Evolutionary conservation across 1,140 invertebrate genomes (phyloP), one percentile per base, ranked within the genome.

Genomic region (Leucophenga varia): DNA sequence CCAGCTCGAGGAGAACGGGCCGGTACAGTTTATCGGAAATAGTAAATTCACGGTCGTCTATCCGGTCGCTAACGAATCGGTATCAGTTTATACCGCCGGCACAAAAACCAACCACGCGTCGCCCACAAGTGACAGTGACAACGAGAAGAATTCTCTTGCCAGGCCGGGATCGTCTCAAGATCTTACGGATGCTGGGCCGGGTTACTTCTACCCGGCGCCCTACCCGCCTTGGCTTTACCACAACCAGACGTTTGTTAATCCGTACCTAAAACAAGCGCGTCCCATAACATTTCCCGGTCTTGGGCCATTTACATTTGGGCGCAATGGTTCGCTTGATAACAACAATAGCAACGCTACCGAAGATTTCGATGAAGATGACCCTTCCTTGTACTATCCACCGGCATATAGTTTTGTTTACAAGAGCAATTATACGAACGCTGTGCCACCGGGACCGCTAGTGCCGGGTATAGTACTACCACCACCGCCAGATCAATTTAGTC

Each of bases 351-450:
- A 61, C 41, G 56, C 54, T n/a, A 84, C 85, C 32, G 85, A 87
- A 59, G 82, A 86, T 37, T 85, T 87, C 67, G 90, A 92, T 77
- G 88, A 91, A 75, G 89, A 91, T 73, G 90, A 93, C 77, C 90
- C 90, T 60, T 91, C 90, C 40, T 85, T 93, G 13, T 93, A 91
- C 64, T 91, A 93, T 80, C 90, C 90, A 49, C 89, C 90, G 56
- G 87, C 89, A 2, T 92, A 93, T 77, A 91, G 89, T 76, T 93
- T 92, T 77, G 85, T 86, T 47, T 93, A 91, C 74, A 81, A 80
- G 50, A 84, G 81, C 58, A 88, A 90, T 60, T 90, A 92, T 72
- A 80, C 84, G 1, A 88, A 84, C 20, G 78, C 77, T 14, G 88
- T 92, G 28, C 86, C 89, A 12, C 86, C 90, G 1, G 91, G 91